Conservation (phyloP, 2,888 invertebrate genomes). For the Polydesmus complanatus region DNA sequence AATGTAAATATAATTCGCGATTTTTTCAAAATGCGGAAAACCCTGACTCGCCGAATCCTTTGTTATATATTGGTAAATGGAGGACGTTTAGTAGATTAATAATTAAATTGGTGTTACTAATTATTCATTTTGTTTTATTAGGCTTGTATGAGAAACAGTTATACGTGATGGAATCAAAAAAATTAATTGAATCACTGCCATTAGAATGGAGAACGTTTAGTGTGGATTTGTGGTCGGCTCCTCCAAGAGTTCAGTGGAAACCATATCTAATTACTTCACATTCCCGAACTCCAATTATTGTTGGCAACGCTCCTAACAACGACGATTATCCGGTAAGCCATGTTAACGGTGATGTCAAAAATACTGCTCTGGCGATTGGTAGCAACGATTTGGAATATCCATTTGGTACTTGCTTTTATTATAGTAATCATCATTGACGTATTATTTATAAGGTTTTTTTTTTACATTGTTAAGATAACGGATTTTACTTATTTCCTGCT, state of each 20-base stretch:
- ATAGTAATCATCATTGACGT: not conserved
- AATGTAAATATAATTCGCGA: slow-evolving; percentile 23
- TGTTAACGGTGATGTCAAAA: not conserved
- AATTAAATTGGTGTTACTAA: not conserved
- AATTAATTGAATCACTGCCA: not conserved
- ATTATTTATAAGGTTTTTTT: not conserved
- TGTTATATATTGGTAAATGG: slow-evolving; percentile 63
- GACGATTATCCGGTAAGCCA: not conserved
- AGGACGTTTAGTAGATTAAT: not conserved
- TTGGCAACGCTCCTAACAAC: not conserved
- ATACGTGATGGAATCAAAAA: slow-evolving; percentile 15
- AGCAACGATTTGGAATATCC: slow-evolving; percentile 12
- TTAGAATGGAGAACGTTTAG: not conserved
- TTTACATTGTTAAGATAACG: not conserved
- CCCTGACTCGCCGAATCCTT: slow-evolving; percentile 36
- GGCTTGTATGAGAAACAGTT: slow-evolving; percentile 13
- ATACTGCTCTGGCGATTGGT: slow-evolving; percentile 12
- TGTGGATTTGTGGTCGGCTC: not conserved
- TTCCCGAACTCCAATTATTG: slow-evolving; percentile 10
- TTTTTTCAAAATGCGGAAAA: not conserved
- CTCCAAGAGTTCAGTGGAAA: slow-evolving; percentile 29
- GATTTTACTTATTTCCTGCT: not conserved
- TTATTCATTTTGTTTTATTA: not conserved
- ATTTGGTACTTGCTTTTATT: slow-evolving; percentile 8
- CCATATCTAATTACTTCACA: slow-evolving; percentile 30